phyloP scores from a whole-genome alignment of 1,140 invertebrate species.

The Halesus radiatus region DNA sequence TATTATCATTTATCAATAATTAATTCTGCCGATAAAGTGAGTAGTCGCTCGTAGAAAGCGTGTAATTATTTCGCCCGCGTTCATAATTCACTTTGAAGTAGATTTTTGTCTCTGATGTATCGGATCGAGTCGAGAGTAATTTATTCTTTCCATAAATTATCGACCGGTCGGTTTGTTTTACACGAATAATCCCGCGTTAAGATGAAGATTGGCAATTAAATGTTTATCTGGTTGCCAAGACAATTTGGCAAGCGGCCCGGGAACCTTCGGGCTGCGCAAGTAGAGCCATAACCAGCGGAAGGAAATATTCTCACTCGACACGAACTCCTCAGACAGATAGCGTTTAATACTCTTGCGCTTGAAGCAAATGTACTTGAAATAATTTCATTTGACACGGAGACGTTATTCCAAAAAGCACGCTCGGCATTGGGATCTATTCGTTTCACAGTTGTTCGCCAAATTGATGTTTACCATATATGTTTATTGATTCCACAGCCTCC shows the following conservation, averaged over 20 bases:
- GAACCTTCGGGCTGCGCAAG: no score
- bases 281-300: background rate
- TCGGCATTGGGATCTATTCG: no score
- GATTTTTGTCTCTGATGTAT: constrained; percentile 12
- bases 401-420: no score
- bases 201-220: constrained; percentile 35
- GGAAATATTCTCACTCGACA: background rate
- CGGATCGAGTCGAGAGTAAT: background rate
- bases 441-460: no score
- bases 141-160: constrained; percentile 23
- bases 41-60: background rate
- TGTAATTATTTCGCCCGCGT: background rate
- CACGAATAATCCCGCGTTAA: constrained; percentile 4
- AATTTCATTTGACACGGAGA: background rate
- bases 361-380: background rate
- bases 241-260: constrained; percentile 17
- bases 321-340: constrained; percentile 4
- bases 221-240: constrained; percentile 30
- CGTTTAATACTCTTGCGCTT: background rate
- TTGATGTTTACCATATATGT: no score
- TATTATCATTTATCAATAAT: background rate
- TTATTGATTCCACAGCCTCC: no score
- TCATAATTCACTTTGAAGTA: constrained; percentile 11
- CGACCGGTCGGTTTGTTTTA: constrained; percentile 12
- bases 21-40: background rate